phyloP scores from a whole-genome alignment of 2,113 vertebrate species.

The Apistogramma diplotaenia region DNA sequence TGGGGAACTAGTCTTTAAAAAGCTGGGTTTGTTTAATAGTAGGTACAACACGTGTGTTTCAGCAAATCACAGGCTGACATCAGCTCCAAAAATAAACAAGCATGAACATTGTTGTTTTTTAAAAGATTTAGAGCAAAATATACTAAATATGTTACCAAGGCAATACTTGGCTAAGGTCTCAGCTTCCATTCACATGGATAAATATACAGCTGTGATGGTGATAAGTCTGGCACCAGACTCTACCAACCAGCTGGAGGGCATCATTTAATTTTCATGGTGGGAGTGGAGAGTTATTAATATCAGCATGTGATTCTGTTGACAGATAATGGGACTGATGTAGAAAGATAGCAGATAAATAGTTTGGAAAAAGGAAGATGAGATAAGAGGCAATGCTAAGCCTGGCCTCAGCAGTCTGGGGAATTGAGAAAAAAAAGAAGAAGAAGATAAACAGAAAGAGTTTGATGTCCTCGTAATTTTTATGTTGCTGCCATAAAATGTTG shows the following conservation, averaged over 20 bases:
- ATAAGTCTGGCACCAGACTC: slow-evolving; percentile 55
- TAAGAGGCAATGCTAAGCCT: background rate
- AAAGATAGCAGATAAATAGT: slow-evolving; percentile 32
- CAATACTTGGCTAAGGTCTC: slow-evolving; percentile 35
- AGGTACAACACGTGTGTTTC: background rate
- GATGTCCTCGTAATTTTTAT: background rate
- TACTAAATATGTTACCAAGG: slow-evolving; percentile 58
- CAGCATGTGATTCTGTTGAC: slow-evolving; percentile 23
- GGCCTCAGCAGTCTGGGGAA: background rate
- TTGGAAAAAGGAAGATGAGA: slow-evolving; percentile 1
- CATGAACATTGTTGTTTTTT: background rate
- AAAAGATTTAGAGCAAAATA: background rate
- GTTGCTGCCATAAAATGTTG: background rate
- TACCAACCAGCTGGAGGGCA: slow-evolving; percentile 50
- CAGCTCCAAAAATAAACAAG: background rate
- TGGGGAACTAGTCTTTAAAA: background rate
- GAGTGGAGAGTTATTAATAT: slow-evolving; percentile 48
- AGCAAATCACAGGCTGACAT: background rate
- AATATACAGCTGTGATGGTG: slow-evolving; percentile 37
- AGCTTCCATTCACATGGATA: slow-evolving; percentile 37
- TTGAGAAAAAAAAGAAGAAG: too few relatives aligned
- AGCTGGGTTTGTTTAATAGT: background rate
- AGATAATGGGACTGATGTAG: slow-evolving; percentile 40
- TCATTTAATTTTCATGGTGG: slow-evolving; percentile 48
- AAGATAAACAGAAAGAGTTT: background rate